A percentile compares a stretch with the other conserved stretches of the same genome.
Evolutionary conservation across 2,888 invertebrate species (phyloP).

Genomic region (Oligia fasciuncula): DNA sequence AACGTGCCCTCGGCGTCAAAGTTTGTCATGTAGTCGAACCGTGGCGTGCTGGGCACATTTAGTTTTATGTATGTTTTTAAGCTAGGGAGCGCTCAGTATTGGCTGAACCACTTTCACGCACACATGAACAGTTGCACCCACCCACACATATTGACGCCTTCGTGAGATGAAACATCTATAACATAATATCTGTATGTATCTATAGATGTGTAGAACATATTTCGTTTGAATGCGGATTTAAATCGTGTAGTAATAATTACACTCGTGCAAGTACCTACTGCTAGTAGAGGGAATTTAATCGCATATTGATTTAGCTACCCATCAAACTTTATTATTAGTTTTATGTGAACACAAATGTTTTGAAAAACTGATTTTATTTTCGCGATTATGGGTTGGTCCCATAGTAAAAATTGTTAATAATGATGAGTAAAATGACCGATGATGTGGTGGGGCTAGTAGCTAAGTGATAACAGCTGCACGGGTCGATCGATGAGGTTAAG

Average conservation of each 20-base stretch:
- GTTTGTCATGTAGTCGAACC: no score
- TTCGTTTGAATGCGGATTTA: background rate
- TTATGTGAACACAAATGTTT: background rate
- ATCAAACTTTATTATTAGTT: background rate
- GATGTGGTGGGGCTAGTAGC: no score
- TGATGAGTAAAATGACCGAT: no score
- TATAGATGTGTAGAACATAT: background rate
- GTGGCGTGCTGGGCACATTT: no score
- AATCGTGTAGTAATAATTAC: background rate
- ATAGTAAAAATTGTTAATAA: no score
- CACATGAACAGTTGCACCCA: background rate
- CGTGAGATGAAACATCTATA: background rate
- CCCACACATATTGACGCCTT: background rate
- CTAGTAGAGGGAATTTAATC: background rate
- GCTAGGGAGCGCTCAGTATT: background rate
- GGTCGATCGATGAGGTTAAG: no score
- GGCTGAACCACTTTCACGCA: background rate
- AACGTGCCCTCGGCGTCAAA: no score
- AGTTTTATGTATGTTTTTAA: background rate
- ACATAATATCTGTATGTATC: background rate
- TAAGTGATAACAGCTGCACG: no score
- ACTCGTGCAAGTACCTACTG: background rate
- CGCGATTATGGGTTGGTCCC: background rate
- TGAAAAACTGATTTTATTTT: background rate
- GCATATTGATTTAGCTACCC: background rate